A percentile compares a stretch with the other conserved stretches of the same genome.
These are phyloP conservation scores for Metalampra italica DNA, from an alignment of 2,888 invertebrate genomes.

Conservation along the genomic window DNA sequence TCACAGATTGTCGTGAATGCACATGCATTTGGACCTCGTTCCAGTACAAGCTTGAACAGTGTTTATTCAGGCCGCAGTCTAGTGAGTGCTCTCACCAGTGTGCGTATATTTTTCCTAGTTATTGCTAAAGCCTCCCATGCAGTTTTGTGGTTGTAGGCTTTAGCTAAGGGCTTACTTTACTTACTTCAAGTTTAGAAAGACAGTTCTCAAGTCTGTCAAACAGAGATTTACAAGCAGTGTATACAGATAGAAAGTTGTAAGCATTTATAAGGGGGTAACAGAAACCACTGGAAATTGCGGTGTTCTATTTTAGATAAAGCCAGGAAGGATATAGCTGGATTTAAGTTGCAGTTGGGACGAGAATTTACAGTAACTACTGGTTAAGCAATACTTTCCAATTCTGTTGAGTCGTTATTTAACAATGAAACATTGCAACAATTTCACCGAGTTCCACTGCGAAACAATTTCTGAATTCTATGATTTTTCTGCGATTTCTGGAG, in stretches of 20 bases:
- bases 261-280: slow-evolving; percentile 9
- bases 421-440: slow-evolving; percentile 1
- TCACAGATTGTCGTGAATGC: too few relatives aligned
- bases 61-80: too few relatives aligned
- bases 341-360: slow-evolving; percentile 25
- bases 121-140: too few relatives aligned
- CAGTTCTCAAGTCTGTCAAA: neutral
- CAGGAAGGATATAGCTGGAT: slow-evolving; percentile 24
- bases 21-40: too few relatives aligned
- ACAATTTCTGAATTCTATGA: neutral
- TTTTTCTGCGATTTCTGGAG: neutral
- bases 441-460: neutral
- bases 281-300: slow-evolving; percentile 20
- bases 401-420: slow-evolving; percentile 7
- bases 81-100: too few relatives aligned
- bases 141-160: too few relatives aligned
- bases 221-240: neutral
- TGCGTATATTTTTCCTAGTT: too few relatives aligned
- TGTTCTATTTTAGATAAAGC: slow-evolving; percentile 24
- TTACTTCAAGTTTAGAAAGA: too few relatives aligned
- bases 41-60: too few relatives aligned
- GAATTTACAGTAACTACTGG: slow-evolving; percentile 30
- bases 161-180: too few relatives aligned
- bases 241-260: slow-evolving; percentile 11
- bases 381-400: slow-evolving; percentile 32